Conservation (phyloP, 2,113 vertebrate species). For the Pedetes capensis region DNA sequence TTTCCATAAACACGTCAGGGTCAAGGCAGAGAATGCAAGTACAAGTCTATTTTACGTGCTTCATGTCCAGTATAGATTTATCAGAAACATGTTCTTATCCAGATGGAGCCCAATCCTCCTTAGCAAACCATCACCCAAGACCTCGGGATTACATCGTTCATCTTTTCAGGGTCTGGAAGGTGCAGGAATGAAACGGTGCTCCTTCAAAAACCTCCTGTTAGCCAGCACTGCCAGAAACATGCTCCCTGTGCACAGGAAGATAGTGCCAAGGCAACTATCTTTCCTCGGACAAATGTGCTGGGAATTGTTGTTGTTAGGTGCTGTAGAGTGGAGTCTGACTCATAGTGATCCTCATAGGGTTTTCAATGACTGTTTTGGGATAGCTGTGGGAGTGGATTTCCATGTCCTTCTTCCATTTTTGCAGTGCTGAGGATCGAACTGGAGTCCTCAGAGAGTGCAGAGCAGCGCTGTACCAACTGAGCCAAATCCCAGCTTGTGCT, state of each 20-base stretch:
- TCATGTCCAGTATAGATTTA: rapidly evolving
- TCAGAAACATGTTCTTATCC: background rate
- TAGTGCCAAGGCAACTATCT: background rate
- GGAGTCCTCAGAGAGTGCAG: too few relatives aligned
- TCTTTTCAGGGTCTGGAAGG: background rate
- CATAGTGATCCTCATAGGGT: too few relatives aligned
- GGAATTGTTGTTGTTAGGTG: too few relatives aligned
- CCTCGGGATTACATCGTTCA: background rate
- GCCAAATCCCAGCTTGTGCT: too few relatives aligned
- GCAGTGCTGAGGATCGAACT: too few relatives aligned
- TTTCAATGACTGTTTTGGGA: too few relatives aligned
- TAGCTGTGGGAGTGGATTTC: too few relatives aligned
- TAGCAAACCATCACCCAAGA: background rate
- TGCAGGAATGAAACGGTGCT: background rate
- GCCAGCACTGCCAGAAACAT: background rate
- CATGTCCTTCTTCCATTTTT: too few relatives aligned
- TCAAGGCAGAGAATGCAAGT: background rate
- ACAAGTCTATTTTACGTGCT: background rate
- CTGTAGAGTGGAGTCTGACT: too few relatives aligned
- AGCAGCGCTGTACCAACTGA: too few relatives aligned
- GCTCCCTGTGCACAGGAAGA: background rate
- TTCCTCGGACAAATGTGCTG: background rate
- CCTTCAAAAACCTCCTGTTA: background rate
- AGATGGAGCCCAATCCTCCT: background rate
- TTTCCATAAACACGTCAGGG: too few relatives aligned